Conservation (phyloP, 2,888 invertebrate genomes). For the Vanessa cardui region DNA sequence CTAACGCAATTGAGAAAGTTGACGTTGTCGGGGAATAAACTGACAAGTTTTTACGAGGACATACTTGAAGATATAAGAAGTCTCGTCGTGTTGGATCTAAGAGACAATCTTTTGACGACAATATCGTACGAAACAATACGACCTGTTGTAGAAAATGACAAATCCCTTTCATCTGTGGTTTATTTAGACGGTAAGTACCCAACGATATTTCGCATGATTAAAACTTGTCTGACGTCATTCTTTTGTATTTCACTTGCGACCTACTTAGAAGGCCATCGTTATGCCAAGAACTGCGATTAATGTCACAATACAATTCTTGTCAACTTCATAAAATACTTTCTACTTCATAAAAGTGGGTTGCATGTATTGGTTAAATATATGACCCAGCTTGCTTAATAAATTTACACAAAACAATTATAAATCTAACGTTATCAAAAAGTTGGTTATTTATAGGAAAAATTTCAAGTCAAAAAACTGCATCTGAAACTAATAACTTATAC, state of each 20-base stretch:
- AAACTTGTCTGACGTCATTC: conserved; percentile 22
- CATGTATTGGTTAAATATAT: conserved; percentile 20
- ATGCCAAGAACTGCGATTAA: conserved; percentile 32
- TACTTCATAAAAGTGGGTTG: conserved; percentile 29
- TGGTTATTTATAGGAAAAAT: not conserved
- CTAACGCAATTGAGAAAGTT: conserved; percentile 87
- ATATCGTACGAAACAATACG: conserved; percentile 89
- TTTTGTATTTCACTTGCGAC: conserved; percentile 27
- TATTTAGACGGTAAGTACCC: conserved; percentile 88
- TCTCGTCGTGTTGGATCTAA: conserved; percentile 88
- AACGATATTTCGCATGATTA: conserved; percentile 37
- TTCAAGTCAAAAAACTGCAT: not conserved
- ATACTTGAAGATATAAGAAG: conserved; percentile 87
- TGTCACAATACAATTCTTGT: conserved; percentile 35
- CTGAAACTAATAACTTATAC: too few relatives aligned
- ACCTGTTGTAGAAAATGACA: conserved; percentile 88
- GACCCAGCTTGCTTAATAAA: conserved; percentile 3
- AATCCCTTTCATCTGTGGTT: conserved; percentile 87
- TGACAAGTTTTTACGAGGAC: conserved; percentile 87
- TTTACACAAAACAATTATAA: not conserved
- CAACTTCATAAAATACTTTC: conserved; percentile 25
- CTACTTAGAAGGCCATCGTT: conserved; percentile 23
- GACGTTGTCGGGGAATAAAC: conserved; percentile 88
- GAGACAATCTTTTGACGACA: conserved; percentile 89
- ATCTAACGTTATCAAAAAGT: not conserved